phyloP scores from a whole-genome alignment of 2,113 vertebrate genomes.

The Ceratotherium simum region DNA sequence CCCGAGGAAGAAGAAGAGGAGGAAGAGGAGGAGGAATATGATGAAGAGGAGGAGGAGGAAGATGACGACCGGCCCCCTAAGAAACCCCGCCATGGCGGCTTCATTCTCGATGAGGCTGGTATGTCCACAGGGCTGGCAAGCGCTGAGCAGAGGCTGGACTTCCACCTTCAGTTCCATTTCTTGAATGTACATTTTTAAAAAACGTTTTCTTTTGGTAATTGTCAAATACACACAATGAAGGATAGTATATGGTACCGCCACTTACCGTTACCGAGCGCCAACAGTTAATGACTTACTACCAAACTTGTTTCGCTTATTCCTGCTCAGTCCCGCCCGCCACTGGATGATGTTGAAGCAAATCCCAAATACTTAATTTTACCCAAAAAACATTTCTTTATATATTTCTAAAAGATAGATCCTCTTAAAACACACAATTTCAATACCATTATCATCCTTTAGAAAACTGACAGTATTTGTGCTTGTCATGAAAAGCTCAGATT shows the following conservation, averaged over 20 bases:
- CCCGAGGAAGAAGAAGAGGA: conserved; percentile 91
- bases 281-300: not conserved
- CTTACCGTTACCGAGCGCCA: not conserved
- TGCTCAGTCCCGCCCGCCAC: not conserved
- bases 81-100: conserved; percentile 93
- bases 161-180: not conserved
- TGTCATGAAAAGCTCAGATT: not conserved
- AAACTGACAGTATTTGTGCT: not conserved
- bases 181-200: not conserved
- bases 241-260: rapidly evolving
- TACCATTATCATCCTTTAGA: not conserved
- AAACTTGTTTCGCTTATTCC: not conserved
- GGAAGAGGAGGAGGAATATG: conserved; percentile 91
- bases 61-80: conserved; percentile 94
- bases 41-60: conserved; percentile 96
- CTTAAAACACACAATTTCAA: not conserved
- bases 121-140: not conserved
- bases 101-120: conserved; percentile 97
- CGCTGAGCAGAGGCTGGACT: not conserved
- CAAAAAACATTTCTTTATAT: not conserved
- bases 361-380: not conserved
- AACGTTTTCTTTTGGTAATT: not conserved
- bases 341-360: not conserved
- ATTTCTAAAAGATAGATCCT: not conserved
- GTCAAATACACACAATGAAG: not conserved